Percentiles rank a stretch among this genome's conserved stretches.
Conservation (phyloP, 2,888 invertebrate species). For the Conchocele bisecta region DNA sequence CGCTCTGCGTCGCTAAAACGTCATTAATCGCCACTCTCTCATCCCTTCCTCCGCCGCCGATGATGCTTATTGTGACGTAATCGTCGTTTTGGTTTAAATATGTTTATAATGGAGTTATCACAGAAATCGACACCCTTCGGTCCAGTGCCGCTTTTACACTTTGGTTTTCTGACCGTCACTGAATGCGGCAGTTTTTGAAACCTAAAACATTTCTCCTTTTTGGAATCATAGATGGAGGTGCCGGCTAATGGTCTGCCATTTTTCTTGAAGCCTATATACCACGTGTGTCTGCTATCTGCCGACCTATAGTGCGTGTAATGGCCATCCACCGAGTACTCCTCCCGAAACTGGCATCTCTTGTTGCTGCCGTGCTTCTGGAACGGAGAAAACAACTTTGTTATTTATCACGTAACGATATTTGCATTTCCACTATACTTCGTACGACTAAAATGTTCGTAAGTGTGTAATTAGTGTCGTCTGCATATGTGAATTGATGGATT, state of each 20-base stretch:
- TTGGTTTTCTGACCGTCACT: neutral
- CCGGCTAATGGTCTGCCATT: slow-evolving; percentile 42
- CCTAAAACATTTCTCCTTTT: slow-evolving; percentile 40
- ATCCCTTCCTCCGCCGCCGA: slow-evolving; percentile 22
- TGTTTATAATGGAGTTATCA: slow-evolving; percentile 11
- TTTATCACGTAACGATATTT: neutral
- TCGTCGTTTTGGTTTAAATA: neutral
- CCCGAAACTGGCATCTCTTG: slow-evolving; percentile 33
- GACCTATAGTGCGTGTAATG: slow-evolving; percentile 20
- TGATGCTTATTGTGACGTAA: slow-evolving; percentile 27
- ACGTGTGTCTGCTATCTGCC: slow-evolving; percentile 21
- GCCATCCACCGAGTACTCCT: slow-evolving; percentile 13
- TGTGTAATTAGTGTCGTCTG: neutral
- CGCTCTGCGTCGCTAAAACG: too few relatives aligned
- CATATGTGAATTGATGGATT: too few relatives aligned
- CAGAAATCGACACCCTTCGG: slow-evolving; percentile 24
- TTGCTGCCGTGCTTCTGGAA: slow-evolving; percentile 37
- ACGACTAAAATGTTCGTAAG: too few relatives aligned
- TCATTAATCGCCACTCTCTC: too few relatives aligned
- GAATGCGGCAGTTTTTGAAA: slow-evolving; percentile 33
- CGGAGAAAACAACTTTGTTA: neutral
- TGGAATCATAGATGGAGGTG: slow-evolving; percentile 14
- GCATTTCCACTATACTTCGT: neutral
- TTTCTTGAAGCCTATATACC: slow-evolving; percentile 51
- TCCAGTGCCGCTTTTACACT: slow-evolving; percentile 6